These are phyloP conservation scores for Drosophila demipolita DNA, from an alignment of 2,888 invertebrate genomes.

Conservation along the genomic window DNA sequence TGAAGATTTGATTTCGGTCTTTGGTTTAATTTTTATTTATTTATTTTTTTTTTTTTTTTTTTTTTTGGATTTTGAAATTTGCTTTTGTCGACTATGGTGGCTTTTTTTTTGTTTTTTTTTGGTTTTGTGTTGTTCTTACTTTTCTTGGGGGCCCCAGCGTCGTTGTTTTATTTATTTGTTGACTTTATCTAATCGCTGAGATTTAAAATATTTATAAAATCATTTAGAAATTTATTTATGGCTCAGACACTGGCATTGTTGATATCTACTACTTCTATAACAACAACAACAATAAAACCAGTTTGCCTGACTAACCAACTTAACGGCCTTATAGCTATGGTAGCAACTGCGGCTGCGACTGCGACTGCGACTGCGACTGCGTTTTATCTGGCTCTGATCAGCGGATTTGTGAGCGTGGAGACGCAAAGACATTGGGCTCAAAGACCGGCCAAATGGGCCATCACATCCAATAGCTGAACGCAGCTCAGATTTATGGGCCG, in stretches of 20 bases:
- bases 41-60: conserved; percentile 18
- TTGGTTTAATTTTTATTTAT: conserved; percentile 12
- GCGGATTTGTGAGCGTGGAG: conserved; percentile 69
- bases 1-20: conserved; percentile 44
- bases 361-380: conserved; percentile 35
- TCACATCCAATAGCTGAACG: conserved; percentile 20
- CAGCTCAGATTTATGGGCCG: conserved; percentile 71
- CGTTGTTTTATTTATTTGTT: conserved; percentile 82
- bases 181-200: conserved; percentile 81
- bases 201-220: conserved; percentile 82
- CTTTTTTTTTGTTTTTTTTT: conserved; percentile 17
- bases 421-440: conserved; percentile 8
- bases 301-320: conserved; percentile 44
- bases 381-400: conserved; percentile 71
- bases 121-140: conserved; percentile 17
- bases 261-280: conserved; percentile 52
- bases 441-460: conserved; percentile 11
- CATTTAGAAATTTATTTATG: conserved; percentile 81
- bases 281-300: conserved; percentile 42
- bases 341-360: conserved; percentile 24
- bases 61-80: conserved; percentile 10
- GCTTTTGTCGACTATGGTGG: conserved; percentile 32
- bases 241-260: conserved; percentile 76
- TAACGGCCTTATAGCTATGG: conserved; percentile 38
- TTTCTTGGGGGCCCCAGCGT: conserved; percentile 36